Evolutionary conservation across 2,797 vertebrate genomes (phyloP), one percentile per base, ranked within the genome.

Genomic region (Poecile montanus): DNA sequence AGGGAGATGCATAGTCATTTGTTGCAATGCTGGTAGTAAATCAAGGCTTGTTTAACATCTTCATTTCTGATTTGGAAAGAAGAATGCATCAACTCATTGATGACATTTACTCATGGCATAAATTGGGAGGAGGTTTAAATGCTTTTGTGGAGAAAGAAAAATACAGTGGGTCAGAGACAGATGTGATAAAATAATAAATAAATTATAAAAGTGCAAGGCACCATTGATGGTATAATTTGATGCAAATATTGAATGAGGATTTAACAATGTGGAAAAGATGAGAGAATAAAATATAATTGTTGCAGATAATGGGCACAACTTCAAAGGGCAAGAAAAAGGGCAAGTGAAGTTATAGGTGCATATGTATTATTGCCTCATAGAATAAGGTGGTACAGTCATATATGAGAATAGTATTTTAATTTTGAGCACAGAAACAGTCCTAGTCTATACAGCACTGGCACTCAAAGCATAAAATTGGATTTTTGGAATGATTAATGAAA

Each of bases 31-130:
- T 77, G 40, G 50, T 72, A 74, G 56, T 95, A 93, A 93, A 91
- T 86, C 85, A 92, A 91, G 58, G 45, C 66, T 75, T 71, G 36
- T 91, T 92, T 94, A 91, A 85, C 15, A 45, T 94, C 82, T 91
- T 89, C 40, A 70, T 88, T 91, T 42, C 73, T 78, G 57, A 72
- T 75, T 87, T 83, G 27, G 48, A 91, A 84, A 91, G 29, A 36
- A 72, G 68, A 83, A 82, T 68, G 32, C 30, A 14, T 85, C 58
- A 81, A n/a, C 23, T 89, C 40, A 51, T 87, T 83, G 84, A 45
- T 1, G 23, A 91, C 71, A 75, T 88, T 77, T 88, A 80, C 11
- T 34, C 14, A 34, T 60, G 40, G 53, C 54, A 85, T 89, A 92
- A 78, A 51, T 2, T 57, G 51, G 62, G 89, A 88, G 62, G 82